A percentile compares a stretch with the other conserved stretches of the same genome.
Evolutionary conservation across 2,113 vertebrate species (phyloP).

Genomic region (Garra rufa): DNA sequence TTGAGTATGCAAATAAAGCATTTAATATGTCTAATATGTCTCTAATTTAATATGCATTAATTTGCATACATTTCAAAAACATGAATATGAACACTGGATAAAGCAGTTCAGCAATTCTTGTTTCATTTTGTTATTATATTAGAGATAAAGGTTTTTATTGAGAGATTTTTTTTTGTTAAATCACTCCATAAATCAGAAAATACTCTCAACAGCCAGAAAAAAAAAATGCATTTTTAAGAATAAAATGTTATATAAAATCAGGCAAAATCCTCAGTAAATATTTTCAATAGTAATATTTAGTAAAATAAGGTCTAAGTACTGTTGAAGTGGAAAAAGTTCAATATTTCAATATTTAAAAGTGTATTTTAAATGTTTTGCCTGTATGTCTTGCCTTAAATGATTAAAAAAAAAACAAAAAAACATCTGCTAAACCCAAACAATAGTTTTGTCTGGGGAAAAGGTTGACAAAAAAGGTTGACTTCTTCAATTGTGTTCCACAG

Average conservation of each 20-base stretch:
- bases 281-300: neutral
- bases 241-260: neutral
- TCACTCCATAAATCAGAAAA: neutral
- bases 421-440: neutral
- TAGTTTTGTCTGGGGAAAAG: too few relatives aligned
- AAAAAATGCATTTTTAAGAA: neutral
- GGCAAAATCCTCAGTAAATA: neutral
- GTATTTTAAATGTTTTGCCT: neutral
- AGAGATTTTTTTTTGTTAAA: too few relatives aligned
- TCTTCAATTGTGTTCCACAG: neutral
- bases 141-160: too few relatives aligned
- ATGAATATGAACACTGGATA: too few relatives aligned
- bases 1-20: too few relatives aligned
- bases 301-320: too few relatives aligned
- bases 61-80: too few relatives aligned
- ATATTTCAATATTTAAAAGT: neutral
- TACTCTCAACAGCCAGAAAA: neutral
- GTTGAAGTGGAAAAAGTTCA: neutral
- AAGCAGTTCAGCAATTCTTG: too few relatives aligned
- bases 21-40: too few relatives aligned
- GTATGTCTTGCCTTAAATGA: neutral
- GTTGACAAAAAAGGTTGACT: too few relatives aligned
- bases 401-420: neutral
- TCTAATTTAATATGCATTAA: too few relatives aligned
- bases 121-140: too few relatives aligned